phyloP scores from a whole-genome alignment of 2,888 invertebrate genomes.

The Tipula vernalis region DNA sequence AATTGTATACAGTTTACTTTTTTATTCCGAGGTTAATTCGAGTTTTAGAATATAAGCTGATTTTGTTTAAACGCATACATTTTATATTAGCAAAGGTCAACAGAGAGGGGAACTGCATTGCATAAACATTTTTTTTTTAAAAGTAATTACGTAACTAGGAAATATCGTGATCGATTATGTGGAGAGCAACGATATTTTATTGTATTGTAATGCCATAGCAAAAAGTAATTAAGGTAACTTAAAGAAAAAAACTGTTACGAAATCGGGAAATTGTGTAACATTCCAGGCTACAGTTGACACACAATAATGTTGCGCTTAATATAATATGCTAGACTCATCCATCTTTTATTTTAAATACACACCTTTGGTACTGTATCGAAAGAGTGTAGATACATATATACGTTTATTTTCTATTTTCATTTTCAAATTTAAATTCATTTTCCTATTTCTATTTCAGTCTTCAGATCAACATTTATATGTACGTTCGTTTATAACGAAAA shows the following conservation, averaged over 20 bases:
- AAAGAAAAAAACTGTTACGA: not conserved
- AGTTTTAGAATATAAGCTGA: not conserved
- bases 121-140: not conserved
- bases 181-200: not conserved
- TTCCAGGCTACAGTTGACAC: not conserved
- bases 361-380: not conserved
- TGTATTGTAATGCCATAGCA: not conserved
- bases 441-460: not conserved
- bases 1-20: not conserved
- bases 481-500: not conserved
- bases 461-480: not conserved
- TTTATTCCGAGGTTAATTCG: not conserved
- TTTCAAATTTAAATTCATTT: not conserved
- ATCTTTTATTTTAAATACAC: not conserved
- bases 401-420: not conserved
- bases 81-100: not conserved
- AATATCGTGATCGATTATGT: not conserved
- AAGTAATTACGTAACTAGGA: not conserved
- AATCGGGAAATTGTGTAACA: not conserved
- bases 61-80: not conserved
- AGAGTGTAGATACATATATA: not conserved
- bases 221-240: not conserved
- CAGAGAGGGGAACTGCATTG: not conserved
- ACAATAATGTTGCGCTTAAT: not conserved
- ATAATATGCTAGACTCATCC: not conserved